Percentiles rank a stretch among this genome's conserved stretches.
These are phyloP conservation scores for Microctenopoma steveboyesi DNA, from an alignment of 2,797 vertebrate species.

Conservation along the genomic window DNA sequence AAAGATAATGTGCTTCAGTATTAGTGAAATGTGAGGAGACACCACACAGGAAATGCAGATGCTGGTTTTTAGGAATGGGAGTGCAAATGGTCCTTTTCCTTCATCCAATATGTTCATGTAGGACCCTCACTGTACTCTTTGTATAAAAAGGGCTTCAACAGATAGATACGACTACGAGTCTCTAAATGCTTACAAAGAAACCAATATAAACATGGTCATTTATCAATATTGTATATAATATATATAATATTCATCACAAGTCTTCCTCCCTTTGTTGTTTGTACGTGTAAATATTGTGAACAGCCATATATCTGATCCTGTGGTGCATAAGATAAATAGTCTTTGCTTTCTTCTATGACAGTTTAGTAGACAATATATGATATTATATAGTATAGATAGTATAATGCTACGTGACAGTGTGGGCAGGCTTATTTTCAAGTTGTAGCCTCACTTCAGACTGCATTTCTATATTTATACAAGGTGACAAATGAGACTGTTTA, in stretches of 20 bases:
- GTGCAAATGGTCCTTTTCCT: no score
- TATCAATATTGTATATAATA: no score
- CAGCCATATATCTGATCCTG: not conserved
- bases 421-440: slow-evolving; percentile 1
- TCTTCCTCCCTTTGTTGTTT: no score
- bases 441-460: slow-evolving; percentile 2
- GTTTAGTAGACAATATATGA: slow-evolving; percentile 12
- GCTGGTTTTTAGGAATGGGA: not conserved
- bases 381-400: not conserved
- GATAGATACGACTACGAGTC: no score
- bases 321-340: slow-evolving; percentile 18
- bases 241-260: no score
- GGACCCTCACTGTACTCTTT: no score
- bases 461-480: slow-evolving; percentile 38
- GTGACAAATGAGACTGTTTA: slow-evolving; percentile 29
- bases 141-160: no score
- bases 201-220: no score
- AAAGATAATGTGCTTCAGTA: not conserved
- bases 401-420: slow-evolving; percentile 3
- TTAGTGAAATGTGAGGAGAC: not conserved
- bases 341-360: not conserved
- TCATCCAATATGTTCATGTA: no score
- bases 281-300: no score
- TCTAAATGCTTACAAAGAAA: no score
- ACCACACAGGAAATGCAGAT: not conserved